phyloP scores from a whole-genome alignment of 2,797 vertebrate species.

The Urophycis tenuis region DNA sequence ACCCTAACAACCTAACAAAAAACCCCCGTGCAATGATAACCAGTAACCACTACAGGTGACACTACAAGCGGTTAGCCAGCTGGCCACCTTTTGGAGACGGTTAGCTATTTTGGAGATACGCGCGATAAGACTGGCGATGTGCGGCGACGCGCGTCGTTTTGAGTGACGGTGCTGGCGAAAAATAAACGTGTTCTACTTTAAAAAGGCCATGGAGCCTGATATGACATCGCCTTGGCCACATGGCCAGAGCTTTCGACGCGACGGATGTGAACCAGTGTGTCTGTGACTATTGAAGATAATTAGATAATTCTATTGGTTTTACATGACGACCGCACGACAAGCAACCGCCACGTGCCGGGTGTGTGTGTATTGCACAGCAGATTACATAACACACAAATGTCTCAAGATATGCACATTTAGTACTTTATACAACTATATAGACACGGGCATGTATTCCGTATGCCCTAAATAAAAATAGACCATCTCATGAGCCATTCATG shows the following conservation, averaged over 20 bases:
- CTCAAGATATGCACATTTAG: constrained; percentile 35
- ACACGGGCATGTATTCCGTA: constrained; percentile 54
- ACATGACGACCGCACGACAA: not conserved
- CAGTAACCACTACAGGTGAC: too few species aligned
- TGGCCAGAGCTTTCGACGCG: too few species aligned
- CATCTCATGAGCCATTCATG: constrained; percentile 30
- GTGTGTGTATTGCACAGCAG: not conserved
- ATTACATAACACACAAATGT: constrained; percentile 54
- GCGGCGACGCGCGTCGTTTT: constrained; percentile 22
- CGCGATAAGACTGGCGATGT: constrained; percentile 21
- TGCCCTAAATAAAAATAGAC: constrained; percentile 53
- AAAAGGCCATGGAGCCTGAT: not conserved
- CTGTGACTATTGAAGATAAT: not conserved
- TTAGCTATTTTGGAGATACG: constrained; percentile 10
- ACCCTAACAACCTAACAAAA: constrained; percentile 2
- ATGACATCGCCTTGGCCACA: too few species aligned
- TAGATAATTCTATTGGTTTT: not conserved
- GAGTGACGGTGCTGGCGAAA: constrained; percentile 4
- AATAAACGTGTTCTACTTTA: not conserved
- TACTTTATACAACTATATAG: constrained; percentile 41
- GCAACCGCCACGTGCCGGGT: not conserved
- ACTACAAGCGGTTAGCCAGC: not conserved
- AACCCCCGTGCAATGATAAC: constrained; percentile 4
- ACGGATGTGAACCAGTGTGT: not conserved
- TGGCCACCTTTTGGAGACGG: not conserved